phyloP scores from a whole-genome alignment of 2,888 invertebrate species.

The Eupithecia tripunctaria region DNA sequence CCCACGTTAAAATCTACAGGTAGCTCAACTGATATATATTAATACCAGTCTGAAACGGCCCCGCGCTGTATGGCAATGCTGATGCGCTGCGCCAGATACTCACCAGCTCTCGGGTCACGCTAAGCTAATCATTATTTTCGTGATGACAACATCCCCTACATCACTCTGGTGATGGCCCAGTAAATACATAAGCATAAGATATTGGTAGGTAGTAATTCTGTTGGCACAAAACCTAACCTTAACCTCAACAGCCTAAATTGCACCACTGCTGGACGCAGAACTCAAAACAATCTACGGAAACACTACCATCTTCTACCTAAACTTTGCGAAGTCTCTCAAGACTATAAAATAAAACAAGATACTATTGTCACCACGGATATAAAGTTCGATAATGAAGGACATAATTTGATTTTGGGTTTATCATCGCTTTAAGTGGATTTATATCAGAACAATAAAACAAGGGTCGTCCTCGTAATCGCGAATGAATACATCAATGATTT shows the following conservation, averaged over 20 bases:
- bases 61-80: too few relatives aligned
- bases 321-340: conserved; percentile 9
- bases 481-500: conserved; percentile 54
- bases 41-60: too few relatives aligned
- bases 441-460: conserved; percentile 71
- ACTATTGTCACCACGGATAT: conserved; percentile 43
- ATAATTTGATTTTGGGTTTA: conserved; percentile 77
- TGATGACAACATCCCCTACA: neutral
- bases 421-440: conserved; percentile 72
- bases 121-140: neutral
- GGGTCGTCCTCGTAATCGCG: conserved; percentile 51
- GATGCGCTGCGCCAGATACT: too few relatives aligned
- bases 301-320: too few relatives aligned
- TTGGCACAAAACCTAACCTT: too few relatives aligned
- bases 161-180: neutral
- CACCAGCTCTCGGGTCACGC: too few relatives aligned
- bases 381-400: conserved; percentile 65
- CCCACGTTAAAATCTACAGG: too few relatives aligned
- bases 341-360: conserved; percentile 37
- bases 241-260: too few relatives aligned
- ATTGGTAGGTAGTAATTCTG: too few relatives aligned
- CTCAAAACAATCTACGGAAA: too few relatives aligned
- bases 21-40: too few relatives aligned
- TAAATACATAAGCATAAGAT: neutral
- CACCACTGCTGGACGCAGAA: too few relatives aligned